Conservation (phyloP, 2,113 vertebrate genomes). For the Leptodactylus fuscus region DNA sequence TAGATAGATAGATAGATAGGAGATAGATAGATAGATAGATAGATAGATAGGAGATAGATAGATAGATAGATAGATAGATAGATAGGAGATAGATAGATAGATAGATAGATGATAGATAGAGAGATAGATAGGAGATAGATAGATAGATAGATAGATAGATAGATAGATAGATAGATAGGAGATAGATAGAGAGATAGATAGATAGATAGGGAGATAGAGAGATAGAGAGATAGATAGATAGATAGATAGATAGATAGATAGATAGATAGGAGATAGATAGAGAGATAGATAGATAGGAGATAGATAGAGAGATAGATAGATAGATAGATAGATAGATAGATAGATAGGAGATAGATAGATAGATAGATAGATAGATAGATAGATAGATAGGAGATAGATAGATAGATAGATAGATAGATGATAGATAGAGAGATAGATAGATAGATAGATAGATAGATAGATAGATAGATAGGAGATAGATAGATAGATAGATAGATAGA, state of each 20-base stretch:
- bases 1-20: too few relatives aligned
- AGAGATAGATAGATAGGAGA: background rate
- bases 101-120: background rate
- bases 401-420: background rate
- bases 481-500: background rate
- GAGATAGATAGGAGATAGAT: background rate
- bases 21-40: too few relatives aligned
- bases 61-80: too few relatives aligned
- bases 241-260: background rate
- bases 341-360: too few relatives aligned
- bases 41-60: too few relatives aligned
- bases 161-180: background rate
- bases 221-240: too few relatives aligned
- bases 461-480: background rate
- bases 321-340: background rate
- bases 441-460: background rate
- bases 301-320: background rate
- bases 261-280: background rate
- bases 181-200: background rate
- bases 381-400: background rate
- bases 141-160: background rate
- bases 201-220: too few relatives aligned
- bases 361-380: background rate
- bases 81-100: background rate
- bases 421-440: background rate